Conservation (phyloP, 2,797 vertebrate species). For the Amniataba percoides region DNA sequence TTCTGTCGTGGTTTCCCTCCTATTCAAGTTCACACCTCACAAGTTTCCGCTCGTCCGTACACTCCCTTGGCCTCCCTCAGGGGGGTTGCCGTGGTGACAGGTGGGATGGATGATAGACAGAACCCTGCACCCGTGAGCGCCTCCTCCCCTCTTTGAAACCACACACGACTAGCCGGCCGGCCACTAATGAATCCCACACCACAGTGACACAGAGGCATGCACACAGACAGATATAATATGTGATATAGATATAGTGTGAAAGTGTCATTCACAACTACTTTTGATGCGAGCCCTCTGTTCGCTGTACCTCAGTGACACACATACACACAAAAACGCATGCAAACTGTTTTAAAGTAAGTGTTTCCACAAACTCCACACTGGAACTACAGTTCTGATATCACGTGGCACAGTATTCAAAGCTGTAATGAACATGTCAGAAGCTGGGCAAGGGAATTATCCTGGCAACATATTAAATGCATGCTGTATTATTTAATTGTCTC, state of each 20-base stretch:
- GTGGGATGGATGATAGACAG: conserved; percentile 80
- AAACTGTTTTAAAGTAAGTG: neutral
- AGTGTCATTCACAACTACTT: conserved; percentile 14
- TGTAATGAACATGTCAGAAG: conserved; percentile 58
- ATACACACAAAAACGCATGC: neutral
- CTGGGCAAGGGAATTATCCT: conserved; percentile 61
- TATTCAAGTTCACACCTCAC: conserved; percentile 79
- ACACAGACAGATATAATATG: conserved; percentile 13
- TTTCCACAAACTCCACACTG: neutral
- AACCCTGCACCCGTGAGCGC: conserved; percentile 44
- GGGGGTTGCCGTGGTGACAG: conserved; percentile 77
- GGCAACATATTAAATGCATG: conserved; percentile 62
- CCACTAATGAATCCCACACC: conserved; percentile 63
- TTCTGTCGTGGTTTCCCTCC: conserved; percentile 68
- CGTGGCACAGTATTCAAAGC: neutral
- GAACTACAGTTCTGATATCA: neutral
- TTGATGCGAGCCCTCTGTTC: conserved; percentile 38
- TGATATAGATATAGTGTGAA: too few relatives aligned
- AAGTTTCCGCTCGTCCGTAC: conserved; percentile 69
- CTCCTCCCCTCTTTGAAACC: conserved; percentile 52
- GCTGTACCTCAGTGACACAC: too few relatives aligned
- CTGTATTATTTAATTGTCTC: conserved; percentile 76
- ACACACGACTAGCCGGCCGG: conserved; percentile 47
- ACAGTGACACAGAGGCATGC: conserved; percentile 21
- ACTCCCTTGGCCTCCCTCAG: conserved; percentile 66